phyloP scores from a whole-genome alignment of 2,888 invertebrate genomes.

The Drosophila neotestacea region DNA sequence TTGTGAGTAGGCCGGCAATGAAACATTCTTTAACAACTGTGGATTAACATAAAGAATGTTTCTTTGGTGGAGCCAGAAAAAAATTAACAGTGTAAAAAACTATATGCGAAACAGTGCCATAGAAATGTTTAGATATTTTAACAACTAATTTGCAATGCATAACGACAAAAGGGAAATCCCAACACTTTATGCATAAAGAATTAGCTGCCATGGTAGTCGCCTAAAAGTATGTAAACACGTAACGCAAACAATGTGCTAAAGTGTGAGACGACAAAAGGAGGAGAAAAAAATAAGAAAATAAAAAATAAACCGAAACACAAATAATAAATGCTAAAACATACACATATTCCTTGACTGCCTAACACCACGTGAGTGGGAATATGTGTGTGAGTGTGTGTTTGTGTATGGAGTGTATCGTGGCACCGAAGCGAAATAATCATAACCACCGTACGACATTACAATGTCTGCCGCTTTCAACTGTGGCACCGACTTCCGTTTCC shows the following conservation, averaged over 20 bases:
- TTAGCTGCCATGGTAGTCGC: constrained; percentile 43
- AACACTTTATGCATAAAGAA: constrained; percentile 68
- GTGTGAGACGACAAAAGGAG: constrained; percentile 23
- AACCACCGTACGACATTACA: constrained; percentile 67
- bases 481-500: constrained; percentile 76
- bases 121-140: constrained; percentile 33
- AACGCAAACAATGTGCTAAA: constrained; percentile 48
- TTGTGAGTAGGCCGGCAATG: constrained; percentile 21
- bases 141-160: constrained; percentile 61
- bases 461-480: constrained; percentile 50
- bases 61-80: constrained; percentile 25
- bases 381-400: neutral
- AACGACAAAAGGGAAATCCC: constrained; percentile 23
- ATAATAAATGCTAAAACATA: constrained; percentile 54
- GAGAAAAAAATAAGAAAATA: constrained; percentile 29
- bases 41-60: constrained; percentile 75
- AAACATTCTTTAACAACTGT: constrained; percentile 72
- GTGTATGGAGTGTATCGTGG: constrained; percentile 11
- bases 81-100: constrained; percentile 22
- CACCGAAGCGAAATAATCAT: constrained; percentile 74
- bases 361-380: constrained; percentile 4
- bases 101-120: constrained; percentile 15
- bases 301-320: constrained; percentile 34
- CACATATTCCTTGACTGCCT: constrained; percentile 14
- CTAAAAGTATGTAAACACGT: constrained; percentile 44